Conservation (phyloP, 2,113 vertebrate species). For the Mirza zaza region DNA sequence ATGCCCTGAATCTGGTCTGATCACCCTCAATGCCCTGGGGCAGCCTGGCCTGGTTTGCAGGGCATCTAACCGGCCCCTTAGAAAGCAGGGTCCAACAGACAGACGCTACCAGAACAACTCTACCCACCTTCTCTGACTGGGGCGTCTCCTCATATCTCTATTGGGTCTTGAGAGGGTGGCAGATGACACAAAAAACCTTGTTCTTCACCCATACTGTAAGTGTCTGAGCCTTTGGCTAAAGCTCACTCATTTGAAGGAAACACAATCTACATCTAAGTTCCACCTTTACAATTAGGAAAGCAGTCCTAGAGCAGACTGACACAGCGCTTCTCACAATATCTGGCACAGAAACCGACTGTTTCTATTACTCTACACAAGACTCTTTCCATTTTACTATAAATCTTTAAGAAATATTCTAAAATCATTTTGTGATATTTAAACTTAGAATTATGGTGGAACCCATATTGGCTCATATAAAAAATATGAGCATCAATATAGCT, state of each 20-base stretch:
- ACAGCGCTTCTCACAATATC: neutral
- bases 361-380: neutral
- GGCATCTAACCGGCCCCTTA: neutral
- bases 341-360: neutral
- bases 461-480: neutral
- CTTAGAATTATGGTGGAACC: neutral
- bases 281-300: neutral
- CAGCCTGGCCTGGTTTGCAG: neutral
- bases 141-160: neutral
- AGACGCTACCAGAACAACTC: neutral
- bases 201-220: neutral
- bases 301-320: neutral
- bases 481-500: neutral
- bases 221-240: neutral
- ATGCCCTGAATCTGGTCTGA: neutral
- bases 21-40: neutral
- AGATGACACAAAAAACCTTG: neutral
- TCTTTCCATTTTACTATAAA: neutral
- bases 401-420: constrained; percentile 12
- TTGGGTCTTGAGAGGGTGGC: neutral
- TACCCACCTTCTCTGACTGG: neutral
- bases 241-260: neutral
- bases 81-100: neutral
- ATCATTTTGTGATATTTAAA: neutral
- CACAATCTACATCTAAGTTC: neutral